Conservation (phyloP, 64 coral and sea anemone genomes). For the Actinia equina region DNA sequence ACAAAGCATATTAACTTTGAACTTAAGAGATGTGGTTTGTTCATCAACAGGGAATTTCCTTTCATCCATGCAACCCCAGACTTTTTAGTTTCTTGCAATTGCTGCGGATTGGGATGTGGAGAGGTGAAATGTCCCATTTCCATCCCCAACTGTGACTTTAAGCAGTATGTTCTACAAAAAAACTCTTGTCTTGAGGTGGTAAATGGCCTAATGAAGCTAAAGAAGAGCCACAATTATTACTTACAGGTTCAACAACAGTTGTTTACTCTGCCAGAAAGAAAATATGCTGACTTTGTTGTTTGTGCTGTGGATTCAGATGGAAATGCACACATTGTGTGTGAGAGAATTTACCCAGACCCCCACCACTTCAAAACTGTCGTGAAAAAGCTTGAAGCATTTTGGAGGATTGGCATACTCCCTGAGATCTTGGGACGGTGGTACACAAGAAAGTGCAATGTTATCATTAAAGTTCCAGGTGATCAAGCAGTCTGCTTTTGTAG, state of each 20-base stretch:
- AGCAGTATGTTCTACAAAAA: slow-evolving; percentile 25
- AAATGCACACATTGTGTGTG: slow-evolving; percentile 17
- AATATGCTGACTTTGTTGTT: slow-evolving; percentile 34
- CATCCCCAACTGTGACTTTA: slow-evolving; percentile 54
- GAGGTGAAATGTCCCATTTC: slow-evolving; percentile 64
- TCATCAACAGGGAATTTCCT: slow-evolving; percentile 24
- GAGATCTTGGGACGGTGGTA: slow-evolving; percentile 38
- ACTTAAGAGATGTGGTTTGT: slow-evolving; percentile 45
- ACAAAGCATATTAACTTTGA: no score
- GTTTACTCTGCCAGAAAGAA: slow-evolving; percentile 18
- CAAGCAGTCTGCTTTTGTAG: no score
- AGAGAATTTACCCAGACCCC: slow-evolving; percentile 26
- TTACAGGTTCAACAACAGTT: slow-evolving; percentile 46
- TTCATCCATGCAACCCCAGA: slow-evolving; percentile 29
- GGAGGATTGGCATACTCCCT: slow-evolving; percentile 36
- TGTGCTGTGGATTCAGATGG: not conserved
- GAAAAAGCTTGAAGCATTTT: slow-evolving; percentile 26
- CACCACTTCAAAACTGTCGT: slow-evolving; percentile 1
- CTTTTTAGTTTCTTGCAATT: slow-evolving; percentile 35
- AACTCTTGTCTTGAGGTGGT: slow-evolving; percentile 51
- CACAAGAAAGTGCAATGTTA: slow-evolving; percentile 33
- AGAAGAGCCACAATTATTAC: slow-evolving; percentile 44
- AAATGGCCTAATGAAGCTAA: slow-evolving; percentile 48
- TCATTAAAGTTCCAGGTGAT: no score
- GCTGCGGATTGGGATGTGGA: slow-evolving; percentile 21